phyloP scores from a whole-genome alignment of 2,888 invertebrate species.

The Pogonocherus hispidulus region DNA sequence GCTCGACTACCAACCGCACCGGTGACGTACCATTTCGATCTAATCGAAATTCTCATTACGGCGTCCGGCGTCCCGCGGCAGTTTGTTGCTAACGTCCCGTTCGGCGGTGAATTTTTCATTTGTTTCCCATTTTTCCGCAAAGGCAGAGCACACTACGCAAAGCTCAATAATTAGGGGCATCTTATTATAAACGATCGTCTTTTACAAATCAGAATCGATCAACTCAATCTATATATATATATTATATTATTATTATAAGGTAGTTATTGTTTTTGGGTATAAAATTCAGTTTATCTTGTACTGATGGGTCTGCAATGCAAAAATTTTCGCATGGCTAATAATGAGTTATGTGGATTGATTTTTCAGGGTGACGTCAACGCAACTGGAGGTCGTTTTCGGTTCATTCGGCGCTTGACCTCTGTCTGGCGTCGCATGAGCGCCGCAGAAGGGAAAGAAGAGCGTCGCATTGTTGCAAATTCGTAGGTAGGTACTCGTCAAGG shows the following conservation, averaged over 20 bases:
- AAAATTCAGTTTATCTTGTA: too few relatives aligned
- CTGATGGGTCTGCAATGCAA: constrained; percentile 3
- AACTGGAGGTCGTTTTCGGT: constrained; percentile 54
- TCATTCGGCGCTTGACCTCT: constrained; percentile 58
- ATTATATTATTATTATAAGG: too few relatives aligned
- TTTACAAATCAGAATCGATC: not conserved
- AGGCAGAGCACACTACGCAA: not conserved
- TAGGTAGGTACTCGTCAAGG: too few relatives aligned
- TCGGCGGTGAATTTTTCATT: not conserved
- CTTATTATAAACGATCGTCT: not conserved
- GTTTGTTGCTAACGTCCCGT: not conserved
- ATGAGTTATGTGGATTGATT: constrained; percentile 55
- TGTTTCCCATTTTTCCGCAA: not conserved
- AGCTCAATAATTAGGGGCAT: not conserved
- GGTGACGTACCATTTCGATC: constrained; percentile 46
- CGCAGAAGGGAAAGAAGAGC: constrained; percentile 7
- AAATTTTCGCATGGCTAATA: constrained; percentile 37
- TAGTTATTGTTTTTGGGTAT: too few relatives aligned
- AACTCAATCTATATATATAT: too few relatives aligned
- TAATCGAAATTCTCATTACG: constrained; percentile 37
- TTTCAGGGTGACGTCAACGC: constrained; percentile 55
- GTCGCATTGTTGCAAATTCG: too few relatives aligned
- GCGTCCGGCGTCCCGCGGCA: not conserved
- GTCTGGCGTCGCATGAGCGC: constrained; percentile 36
- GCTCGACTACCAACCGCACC: constrained; percentile 45